Evolutionary conservation across 1,140 invertebrate genomes (phyloP), one percentile per base, ranked within the genome.

Genomic region (Ceratina australensis): DNA sequence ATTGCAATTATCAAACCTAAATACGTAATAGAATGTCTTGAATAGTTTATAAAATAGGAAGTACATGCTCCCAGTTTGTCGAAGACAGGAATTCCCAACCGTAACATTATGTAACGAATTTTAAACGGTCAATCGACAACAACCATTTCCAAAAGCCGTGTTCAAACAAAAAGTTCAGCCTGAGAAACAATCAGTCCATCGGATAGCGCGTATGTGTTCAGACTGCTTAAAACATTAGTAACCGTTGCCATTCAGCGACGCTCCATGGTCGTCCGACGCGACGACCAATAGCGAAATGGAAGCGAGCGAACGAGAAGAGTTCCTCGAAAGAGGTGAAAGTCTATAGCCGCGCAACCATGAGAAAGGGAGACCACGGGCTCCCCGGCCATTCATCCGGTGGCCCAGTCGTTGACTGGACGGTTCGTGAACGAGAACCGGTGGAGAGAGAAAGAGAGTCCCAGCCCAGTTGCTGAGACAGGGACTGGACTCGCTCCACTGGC

Each of bases 321-420:
- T 66, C 78, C 74, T 60, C 67, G 80, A 86, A 88, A 81, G 86
- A 87, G 87, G 89, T 88, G 89, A 89, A 90, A 90, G 89, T 90
- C 87, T 80, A 81, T 63, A 78, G 83, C 66, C 71, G 28, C 78
- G 33, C 33, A 42, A 65, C 73, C 78, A 71, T 80, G 79, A 78
- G 47, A 42, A 42, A 42, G 33, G 33, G 33, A 42, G 33, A 42
- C 68, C 54, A 47, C 42, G 63, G 50, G 47, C 20, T n/a, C 54
- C n/a, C n/a, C 67, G 72, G 5, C 67, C 72, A 72, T 74, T 56
- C 61, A 68, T 47, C 22, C 59, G 10, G 26, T 16, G 57, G 71
- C 56, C 64, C 50, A 49, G 72, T 42, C 56, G 49, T 59, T 49
- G n/a, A 71, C 56, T n/a, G 60, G 64, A 49, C 47, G 59, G 78